Conservation (phyloP, 2,113 vertebrate genomes). For the Jacana jacana region DNA sequence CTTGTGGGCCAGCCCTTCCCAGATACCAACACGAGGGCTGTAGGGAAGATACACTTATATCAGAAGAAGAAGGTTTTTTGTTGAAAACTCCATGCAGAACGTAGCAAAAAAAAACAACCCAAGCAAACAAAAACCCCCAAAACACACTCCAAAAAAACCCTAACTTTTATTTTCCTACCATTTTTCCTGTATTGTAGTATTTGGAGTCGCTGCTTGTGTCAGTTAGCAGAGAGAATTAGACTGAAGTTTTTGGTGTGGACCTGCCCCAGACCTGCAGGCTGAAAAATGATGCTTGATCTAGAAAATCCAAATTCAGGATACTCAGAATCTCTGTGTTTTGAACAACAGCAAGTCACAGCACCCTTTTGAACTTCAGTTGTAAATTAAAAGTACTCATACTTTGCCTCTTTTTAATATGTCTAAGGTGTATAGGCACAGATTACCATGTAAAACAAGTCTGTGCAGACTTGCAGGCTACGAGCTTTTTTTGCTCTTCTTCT, state of each 20-base stretch:
- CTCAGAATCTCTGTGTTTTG: neutral
- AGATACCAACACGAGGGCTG: neutral
- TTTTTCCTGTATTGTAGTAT: neutral
- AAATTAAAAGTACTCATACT: neutral
- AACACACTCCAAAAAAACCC: no score
- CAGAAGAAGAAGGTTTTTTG: neutral
- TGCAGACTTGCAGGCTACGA: neutral
- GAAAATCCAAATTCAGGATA: neutral
- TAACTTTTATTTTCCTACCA: no score
- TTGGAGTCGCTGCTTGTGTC: neutral
- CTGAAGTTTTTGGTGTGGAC: neutral
- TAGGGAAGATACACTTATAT: neutral
- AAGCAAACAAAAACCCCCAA: no score
- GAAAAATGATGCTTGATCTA: neutral
- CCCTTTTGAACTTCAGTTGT: neutral
- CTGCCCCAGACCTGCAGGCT: neutral
- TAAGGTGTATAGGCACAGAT: neutral
- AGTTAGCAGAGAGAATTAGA: neutral
- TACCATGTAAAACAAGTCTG: neutral
- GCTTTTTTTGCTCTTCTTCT: neutral
- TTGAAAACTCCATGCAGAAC: neutral
- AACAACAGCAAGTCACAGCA: neutral
- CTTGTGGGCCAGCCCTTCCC: neutral
- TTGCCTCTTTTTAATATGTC: neutral
- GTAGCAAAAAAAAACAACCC: neutral